Conservation (phyloP, 2,888 invertebrate genomes). For the Drosophila melanosoma region DNA sequence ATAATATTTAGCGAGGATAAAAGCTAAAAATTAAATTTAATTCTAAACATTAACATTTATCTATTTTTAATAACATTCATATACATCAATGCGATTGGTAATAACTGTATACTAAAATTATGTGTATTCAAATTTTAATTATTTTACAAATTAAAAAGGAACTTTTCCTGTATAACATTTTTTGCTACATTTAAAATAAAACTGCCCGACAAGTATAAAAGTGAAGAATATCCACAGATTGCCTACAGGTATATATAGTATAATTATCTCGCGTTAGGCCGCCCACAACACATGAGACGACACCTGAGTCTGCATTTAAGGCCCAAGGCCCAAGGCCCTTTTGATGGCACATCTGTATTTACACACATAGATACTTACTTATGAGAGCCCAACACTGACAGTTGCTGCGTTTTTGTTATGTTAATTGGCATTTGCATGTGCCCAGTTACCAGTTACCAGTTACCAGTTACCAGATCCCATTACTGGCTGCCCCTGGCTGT, state of each 20-base stretch:
- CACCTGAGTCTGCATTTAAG: constrained; percentile 76
- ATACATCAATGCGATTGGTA: background rate
- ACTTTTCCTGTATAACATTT: background rate
- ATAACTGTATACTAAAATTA: background rate
- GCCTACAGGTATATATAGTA: constrained; percentile 34
- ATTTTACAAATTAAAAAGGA: background rate
- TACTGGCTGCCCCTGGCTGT: constrained; percentile 10
- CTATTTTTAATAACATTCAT: background rate
- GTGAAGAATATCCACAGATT: constrained; percentile 17
- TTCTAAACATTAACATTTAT: background rate
- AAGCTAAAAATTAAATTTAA: background rate
- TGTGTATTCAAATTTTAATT: background rate
- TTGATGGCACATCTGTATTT: constrained; percentile 35
- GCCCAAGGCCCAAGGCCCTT: constrained; percentile 49
- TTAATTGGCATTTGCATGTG: constrained; percentile 75
- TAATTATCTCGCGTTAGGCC: constrained; percentile 53
- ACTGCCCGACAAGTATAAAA: background rate
- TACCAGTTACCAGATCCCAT: constrained; percentile 17
- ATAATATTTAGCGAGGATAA: background rate
- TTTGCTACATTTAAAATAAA: background rate
- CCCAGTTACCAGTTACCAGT: constrained; percentile 37
- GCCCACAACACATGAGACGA: constrained; percentile 69
- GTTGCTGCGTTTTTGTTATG: constrained; percentile 70
- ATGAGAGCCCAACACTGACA: constrained; percentile 33
- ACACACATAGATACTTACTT: background rate